Conservation (phyloP, 2,797 vertebrate genomes). For the Pitangus sulphuratus region DNA sequence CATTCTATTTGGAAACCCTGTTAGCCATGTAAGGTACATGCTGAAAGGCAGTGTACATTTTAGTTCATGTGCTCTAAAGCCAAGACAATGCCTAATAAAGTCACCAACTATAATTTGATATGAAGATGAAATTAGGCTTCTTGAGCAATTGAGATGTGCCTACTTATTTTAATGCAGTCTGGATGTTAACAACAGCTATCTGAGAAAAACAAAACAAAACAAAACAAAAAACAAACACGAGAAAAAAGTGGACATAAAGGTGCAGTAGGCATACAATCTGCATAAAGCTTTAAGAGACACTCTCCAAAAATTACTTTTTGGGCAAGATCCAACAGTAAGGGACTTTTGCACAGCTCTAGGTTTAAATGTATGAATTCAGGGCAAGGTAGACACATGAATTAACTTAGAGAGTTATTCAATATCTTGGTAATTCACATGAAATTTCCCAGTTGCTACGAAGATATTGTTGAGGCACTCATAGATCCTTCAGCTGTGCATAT, state of each 20-base stretch:
- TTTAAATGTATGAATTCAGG: background rate
- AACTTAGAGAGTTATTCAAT: background rate
- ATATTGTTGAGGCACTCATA: background rate
- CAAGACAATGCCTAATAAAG: background rate
- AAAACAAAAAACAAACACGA: background rate
- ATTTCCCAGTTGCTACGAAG: background rate
- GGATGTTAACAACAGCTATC: background rate
- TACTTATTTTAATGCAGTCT: background rate
- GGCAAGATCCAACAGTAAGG: background rate
- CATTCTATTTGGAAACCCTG: background rate
- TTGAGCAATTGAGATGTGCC: background rate
- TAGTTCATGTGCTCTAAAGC: background rate
- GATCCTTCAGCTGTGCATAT: background rate
- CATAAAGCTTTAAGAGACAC: background rate
- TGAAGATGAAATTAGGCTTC: background rate
- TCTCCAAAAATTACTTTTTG: background rate
- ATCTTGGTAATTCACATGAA: background rate
- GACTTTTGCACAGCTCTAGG: background rate
- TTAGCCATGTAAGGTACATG: background rate
- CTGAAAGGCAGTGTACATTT: background rate
- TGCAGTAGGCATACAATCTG: background rate
- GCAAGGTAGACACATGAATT: background rate
- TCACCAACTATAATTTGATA: background rate
- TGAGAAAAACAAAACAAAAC: background rate
- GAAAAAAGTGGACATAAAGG: background rate